These are phyloP conservation scores for Polylopha cassiicola DNA, from an alignment of 2,888 invertebrate genomes.

Conservation along the genomic window DNA sequence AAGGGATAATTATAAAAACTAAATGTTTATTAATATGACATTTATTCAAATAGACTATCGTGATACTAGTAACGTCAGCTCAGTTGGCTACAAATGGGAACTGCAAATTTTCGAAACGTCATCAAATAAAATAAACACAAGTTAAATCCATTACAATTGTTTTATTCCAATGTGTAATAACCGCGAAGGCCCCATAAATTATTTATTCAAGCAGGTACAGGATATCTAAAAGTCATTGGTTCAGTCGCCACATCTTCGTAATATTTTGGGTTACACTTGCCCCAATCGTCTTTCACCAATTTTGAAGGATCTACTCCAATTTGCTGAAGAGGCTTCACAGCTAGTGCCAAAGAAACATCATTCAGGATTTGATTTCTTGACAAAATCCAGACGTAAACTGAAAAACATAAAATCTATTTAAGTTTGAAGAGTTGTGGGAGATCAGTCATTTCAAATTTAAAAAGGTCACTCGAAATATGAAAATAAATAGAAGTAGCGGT, in stretches of 20 bases:
- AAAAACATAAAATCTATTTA: constrained; percentile 26
- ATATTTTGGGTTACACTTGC: constrained; percentile 53
- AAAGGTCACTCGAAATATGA: too few relatives aligned
- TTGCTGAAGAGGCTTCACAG: constrained; percentile 41
- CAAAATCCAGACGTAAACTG: constrained; percentile 64
- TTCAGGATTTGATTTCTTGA: constrained; percentile 51
- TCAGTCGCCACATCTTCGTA: constrained; percentile 44
- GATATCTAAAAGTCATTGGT: constrained; percentile 52
- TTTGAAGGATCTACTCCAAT: constrained; percentile 38
- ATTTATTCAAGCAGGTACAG: constrained; percentile 42
- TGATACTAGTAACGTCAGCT: too few relatives aligned
- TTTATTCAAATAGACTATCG: too few relatives aligned
- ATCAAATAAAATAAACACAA: too few relatives aligned
- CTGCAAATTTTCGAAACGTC: too few relatives aligned
- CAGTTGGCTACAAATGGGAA: too few relatives aligned
- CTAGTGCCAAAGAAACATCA: constrained; percentile 54
- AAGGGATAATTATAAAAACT: too few relatives aligned
- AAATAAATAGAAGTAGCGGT: background rate
- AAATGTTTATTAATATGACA: too few relatives aligned
- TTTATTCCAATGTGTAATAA: too few relatives aligned
- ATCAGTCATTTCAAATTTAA: background rate
- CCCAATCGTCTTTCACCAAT: constrained; percentile 44
- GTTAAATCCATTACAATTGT: too few relatives aligned
- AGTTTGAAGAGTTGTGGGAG: background rate
- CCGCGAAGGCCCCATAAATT: too few relatives aligned